Evolutionary conservation across 1,140 invertebrate genomes (phyloP).

Genomic region (Agrypnia vestita): DNA sequence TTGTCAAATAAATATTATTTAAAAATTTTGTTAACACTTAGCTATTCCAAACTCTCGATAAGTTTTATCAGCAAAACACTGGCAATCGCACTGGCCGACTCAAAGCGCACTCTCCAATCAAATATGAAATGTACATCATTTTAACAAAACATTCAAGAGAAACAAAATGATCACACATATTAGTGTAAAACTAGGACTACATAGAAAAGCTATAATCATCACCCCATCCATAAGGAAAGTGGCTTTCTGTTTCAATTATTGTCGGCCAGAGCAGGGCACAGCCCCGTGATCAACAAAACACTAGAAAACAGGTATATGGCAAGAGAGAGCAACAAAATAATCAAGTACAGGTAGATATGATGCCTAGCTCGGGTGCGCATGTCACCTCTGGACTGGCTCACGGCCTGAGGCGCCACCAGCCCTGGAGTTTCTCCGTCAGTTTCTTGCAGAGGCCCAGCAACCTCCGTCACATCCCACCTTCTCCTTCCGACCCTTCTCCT

Average conservation of each 20-base stretch:
- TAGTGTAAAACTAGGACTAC: slow-evolving; percentile 54
- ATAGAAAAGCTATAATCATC: slow-evolving; percentile 58
- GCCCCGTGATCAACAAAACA: slow-evolving; percentile 7
- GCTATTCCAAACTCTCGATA: slow-evolving; percentile 44
- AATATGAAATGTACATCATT: slow-evolving; percentile 38
- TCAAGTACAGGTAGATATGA: slow-evolving; percentile 52
- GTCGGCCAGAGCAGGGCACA: slow-evolving; percentile 26
- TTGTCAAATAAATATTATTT: slow-evolving; percentile 57
- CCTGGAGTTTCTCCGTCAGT: slow-evolving; percentile 88
- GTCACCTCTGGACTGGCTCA: slow-evolving; percentile 64
- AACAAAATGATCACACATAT: slow-evolving; percentile 57
- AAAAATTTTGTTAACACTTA: slow-evolving; percentile 53
- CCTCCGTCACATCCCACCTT: slow-evolving; percentile 90
- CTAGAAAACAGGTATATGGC: slow-evolving; percentile 52
- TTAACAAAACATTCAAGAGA: slow-evolving; percentile 43
- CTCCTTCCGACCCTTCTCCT: slow-evolving; percentile 78
- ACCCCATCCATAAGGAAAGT: slow-evolving; percentile 20
- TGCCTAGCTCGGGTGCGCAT: slow-evolving; percentile 42
- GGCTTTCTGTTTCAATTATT: background rate
- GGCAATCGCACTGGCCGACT: slow-evolving; percentile 33
- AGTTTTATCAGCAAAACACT: slow-evolving; percentile 48
- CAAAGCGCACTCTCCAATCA: slow-evolving; percentile 40
- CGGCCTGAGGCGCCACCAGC: slow-evolving; percentile 83
- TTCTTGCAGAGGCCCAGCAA: slow-evolving; percentile 88
- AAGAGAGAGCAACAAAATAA: slow-evolving; percentile 61